Percentiles rank a stretch among this genome's conserved stretches.
phyloP scores from a whole-genome alignment of 2,888 invertebrate genomes.

The Sepiola atlantica region DNA sequence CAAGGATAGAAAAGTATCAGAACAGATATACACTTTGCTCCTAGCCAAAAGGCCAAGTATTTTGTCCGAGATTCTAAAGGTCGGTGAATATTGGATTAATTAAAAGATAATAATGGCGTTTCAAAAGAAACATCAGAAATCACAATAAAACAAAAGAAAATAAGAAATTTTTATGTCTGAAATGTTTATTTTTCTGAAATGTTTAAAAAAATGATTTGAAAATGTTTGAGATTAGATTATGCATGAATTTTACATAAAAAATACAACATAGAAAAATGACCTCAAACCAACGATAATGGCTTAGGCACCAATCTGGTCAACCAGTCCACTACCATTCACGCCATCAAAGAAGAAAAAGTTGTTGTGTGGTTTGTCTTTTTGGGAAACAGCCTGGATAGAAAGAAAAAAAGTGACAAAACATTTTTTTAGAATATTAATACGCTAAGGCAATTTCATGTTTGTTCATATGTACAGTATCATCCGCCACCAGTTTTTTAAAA shows the following conservation, averaged over 20 bases:
- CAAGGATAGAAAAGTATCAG: too few relatives aligned
- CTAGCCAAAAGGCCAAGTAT: too few relatives aligned
- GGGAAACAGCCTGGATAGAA: conserved; percentile 82
- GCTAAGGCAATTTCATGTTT: too few relatives aligned
- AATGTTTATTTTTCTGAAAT: neutral
- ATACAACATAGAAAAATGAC: conserved; percentile 6
- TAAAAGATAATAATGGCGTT: too few relatives aligned
- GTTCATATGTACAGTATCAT: too few relatives aligned
- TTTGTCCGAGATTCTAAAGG: too few relatives aligned
- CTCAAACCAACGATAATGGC: neutral
- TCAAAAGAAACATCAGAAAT: neutral
- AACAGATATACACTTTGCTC: too few relatives aligned
- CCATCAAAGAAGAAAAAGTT: conserved; percentile 89
- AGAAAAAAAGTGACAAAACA: conserved; percentile 14
- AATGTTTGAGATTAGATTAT: neutral
- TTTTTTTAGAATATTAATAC: neutral
- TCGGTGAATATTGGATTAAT: too few relatives aligned
- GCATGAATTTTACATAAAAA: neutral
- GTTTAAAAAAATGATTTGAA: neutral
- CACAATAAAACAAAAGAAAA: neutral
- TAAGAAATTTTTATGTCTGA: neutral
- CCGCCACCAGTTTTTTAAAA: too few relatives aligned
- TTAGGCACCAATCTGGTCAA: conserved; percentile 80
- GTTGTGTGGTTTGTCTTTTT: conserved; percentile 90
- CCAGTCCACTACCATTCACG: conserved; percentile 82